These are phyloP conservation scores for Aphelenchoides bicaudatus DNA, from an alignment of 2,888 invertebrate genomes.

Conservation along the genomic window DNA sequence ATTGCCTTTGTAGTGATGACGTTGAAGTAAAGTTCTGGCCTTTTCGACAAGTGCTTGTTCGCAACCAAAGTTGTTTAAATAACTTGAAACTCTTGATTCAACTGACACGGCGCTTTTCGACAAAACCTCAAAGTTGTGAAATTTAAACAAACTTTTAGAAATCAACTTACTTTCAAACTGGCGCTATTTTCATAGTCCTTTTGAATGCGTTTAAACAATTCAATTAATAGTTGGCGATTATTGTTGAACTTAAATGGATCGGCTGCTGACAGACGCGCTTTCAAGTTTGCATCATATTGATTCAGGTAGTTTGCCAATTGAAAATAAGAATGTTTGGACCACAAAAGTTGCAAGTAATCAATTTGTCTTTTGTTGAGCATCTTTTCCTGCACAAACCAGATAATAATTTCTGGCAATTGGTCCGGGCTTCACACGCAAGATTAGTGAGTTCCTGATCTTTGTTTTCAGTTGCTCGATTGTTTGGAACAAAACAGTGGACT, in stretches of 20 bases:
- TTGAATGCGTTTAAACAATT: neutral
- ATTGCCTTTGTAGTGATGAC: neutral
- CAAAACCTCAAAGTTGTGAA: too few relatives aligned
- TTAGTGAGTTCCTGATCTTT: neutral
- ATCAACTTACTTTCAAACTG: too few relatives aligned
- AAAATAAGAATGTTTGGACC: neutral
- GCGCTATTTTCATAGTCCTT: too few relatives aligned
- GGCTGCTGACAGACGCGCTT: neutral
- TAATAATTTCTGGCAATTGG: neutral
- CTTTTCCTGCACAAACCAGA: constrained; percentile 9
- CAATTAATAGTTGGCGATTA: neutral
- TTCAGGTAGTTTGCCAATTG: neutral
- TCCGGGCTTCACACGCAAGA: neutral
- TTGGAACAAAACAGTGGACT: too few relatives aligned
- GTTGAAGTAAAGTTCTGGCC: too few relatives aligned
- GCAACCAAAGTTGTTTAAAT: too few relatives aligned
- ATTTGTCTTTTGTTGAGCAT: neutral
- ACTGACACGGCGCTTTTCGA: too few relatives aligned
- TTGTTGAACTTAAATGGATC: neutral
- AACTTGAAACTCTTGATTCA: too few relatives aligned
- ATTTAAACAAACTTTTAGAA: too few relatives aligned
- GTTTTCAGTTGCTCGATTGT: neutral
- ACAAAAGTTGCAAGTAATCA: neutral
- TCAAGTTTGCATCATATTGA: constrained; percentile 2
- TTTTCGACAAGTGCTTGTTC: too few relatives aligned